phyloP scores from a whole-genome alignment of 2,113 vertebrate species.

The Erythrocercus mccallii region DNA sequence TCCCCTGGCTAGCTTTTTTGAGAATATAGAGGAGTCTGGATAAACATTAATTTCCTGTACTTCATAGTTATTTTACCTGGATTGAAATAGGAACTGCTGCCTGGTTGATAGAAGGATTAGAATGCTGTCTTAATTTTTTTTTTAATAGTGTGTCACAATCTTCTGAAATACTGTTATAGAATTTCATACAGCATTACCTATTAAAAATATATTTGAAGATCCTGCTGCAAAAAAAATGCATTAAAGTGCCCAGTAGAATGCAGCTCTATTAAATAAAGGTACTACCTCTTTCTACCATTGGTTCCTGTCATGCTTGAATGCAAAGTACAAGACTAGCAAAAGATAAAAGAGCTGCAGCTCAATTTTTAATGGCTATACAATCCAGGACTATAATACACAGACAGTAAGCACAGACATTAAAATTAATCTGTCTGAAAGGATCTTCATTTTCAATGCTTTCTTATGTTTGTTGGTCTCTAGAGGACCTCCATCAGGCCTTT shows the following conservation, averaged over 20 bases:
- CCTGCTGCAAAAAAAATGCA: background rate
- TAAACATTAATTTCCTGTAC: background rate
- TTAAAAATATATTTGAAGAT: conserved; percentile 4
- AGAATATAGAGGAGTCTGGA: background rate
- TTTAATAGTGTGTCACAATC: background rate
- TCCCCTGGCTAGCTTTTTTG: background rate
- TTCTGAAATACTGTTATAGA: background rate
- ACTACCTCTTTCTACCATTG: background rate
- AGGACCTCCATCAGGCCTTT: background rate
- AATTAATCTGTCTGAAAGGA: background rate
- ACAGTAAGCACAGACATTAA: background rate
- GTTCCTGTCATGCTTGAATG: conserved; percentile 10
- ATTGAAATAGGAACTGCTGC: background rate
- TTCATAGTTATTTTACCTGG: background rate
- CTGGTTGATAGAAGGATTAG: background rate
- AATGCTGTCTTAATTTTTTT: background rate
- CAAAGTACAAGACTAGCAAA: conserved; percentile 5
- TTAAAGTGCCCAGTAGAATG: background rate
- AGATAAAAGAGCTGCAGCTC: background rate
- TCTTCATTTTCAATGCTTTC: background rate
- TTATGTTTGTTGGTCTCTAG: background rate
- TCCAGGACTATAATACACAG: background rate
- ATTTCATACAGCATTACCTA: background rate
- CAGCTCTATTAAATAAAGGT: background rate
- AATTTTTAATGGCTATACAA: background rate